Percentiles rank a stretch among this genome's conserved stretches.
These are phyloP conservation scores for Nycticebus coucang DNA, from an alignment of 2,113 vertebrate species.

Conservation along the genomic window DNA sequence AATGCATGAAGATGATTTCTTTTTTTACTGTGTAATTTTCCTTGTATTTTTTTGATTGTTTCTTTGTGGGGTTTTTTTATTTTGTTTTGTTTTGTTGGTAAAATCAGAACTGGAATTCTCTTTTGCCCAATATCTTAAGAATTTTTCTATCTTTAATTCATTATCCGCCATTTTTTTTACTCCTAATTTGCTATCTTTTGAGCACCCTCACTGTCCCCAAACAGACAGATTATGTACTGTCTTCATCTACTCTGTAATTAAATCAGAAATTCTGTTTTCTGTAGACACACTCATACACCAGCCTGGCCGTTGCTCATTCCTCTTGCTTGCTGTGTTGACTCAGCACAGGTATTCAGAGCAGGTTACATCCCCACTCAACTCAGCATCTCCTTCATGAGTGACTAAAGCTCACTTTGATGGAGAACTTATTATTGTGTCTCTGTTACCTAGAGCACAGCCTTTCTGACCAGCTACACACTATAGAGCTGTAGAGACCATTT, in stretches of 20 bases:
- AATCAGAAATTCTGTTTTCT: neutral
- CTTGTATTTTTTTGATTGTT: neutral
- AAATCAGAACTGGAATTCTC: slow-evolving; percentile 4
- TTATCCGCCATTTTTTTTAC: neutral
- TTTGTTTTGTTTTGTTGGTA: neutral
- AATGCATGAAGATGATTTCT: neutral
- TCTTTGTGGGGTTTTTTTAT: neutral
- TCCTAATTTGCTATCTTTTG: neutral
- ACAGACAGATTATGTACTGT: neutral
- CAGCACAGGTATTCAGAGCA: neutral
- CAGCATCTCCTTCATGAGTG: neutral
- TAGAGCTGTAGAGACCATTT: neutral
- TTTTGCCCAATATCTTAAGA: slow-evolving; percentile 22
- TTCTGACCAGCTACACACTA: neutral
- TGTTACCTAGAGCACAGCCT: neutral
- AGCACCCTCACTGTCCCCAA: neutral
- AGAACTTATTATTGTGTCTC: neutral
- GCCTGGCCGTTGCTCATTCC: neutral
- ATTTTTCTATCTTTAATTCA: neutral
- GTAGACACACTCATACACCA: neutral
- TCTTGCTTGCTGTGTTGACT: neutral
- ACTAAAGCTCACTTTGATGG: neutral
- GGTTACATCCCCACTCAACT: neutral
- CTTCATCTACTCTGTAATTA: neutral
- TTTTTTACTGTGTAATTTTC: neutral